Percentiles rank a stretch among this genome's conserved stretches.
These are phyloP conservation scores for Heliornis fulica DNA, from an alignment of 2,113 vertebrate genomes.

Conservation along the genomic window DNA sequence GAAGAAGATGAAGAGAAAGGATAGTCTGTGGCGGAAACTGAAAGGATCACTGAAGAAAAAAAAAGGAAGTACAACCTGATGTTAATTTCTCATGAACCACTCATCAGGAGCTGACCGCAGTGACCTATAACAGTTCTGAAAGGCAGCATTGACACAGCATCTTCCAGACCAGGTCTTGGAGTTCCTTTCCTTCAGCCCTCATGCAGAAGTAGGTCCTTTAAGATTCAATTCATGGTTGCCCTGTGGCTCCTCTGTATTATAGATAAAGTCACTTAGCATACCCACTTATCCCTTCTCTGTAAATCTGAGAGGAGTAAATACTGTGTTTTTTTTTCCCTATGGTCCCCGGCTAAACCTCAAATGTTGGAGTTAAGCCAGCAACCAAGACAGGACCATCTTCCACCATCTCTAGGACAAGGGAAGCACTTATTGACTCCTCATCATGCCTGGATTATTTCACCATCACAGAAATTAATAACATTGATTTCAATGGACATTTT, in stretches of 20 bases:
- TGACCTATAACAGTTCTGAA: not conserved
- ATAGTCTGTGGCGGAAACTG: slow-evolving; percentile 79
- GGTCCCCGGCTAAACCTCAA: not conserved
- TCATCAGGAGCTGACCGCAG: not conserved
- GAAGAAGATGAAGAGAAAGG: slow-evolving; percentile 74
- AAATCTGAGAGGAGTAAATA: not conserved
- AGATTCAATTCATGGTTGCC: not conserved
- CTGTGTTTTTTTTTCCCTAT: not conserved
- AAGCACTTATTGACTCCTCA: not conserved
- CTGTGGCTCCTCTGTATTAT: not conserved
- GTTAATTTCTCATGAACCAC: not conserved
- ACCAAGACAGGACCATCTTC: not conserved
- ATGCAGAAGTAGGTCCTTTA: slow-evolving; percentile 12
- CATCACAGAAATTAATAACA: not conserved
- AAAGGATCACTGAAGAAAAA: slow-evolving; percentile 80
- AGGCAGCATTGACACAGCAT: slow-evolving; percentile 23
- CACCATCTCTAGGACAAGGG: not conserved
- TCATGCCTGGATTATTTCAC: not conserved
- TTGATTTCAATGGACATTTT: not conserved
- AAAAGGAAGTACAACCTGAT: slow-evolving; percentile 70
- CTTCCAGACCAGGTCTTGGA: not conserved
- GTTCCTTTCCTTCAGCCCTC: not conserved
- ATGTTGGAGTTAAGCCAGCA: not conserved
- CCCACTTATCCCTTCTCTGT: not conserved
- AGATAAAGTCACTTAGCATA: not conserved